These are phyloP conservation scores for Epistrophella euchroma DNA, from an alignment of 2,888 invertebrate species.

Conservation along the genomic window DNA sequence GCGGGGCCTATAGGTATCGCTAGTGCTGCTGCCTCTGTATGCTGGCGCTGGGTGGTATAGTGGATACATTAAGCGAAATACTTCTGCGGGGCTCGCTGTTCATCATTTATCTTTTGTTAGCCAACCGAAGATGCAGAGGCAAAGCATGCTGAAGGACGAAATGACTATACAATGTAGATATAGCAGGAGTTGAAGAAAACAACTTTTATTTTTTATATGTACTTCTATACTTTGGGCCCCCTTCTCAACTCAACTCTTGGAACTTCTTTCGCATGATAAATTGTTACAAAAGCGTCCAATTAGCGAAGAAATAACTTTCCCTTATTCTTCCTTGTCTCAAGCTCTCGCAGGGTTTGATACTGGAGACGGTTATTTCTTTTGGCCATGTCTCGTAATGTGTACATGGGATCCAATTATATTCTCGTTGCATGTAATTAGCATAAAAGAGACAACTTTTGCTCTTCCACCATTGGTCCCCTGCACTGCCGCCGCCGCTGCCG, in stretches of 20 bases:
- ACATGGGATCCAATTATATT: constrained; percentile 76
- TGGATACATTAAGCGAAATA: constrained; percentile 57
- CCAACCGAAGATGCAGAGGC: constrained; percentile 35
- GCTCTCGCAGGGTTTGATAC: constrained; percentile 68
- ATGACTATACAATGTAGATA: not conserved
- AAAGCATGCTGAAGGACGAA: constrained; percentile 46
- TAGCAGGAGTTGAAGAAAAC: constrained; percentile 36
- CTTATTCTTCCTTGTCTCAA: constrained; percentile 65
- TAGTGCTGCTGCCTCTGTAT: not conserved
- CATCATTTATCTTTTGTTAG: constrained; percentile 76
- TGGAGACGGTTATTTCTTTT: constrained; percentile 73
- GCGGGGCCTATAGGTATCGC: not conserved
- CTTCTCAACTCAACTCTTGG: constrained; percentile 3
- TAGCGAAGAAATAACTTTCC: constrained; percentile 74
- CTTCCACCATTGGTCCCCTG: constrained; percentile 22
- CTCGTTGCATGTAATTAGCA: constrained; percentile 76
- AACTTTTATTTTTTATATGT: constrained; percentile 63
- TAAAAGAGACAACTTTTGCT: constrained; percentile 76
- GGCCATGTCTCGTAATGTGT: constrained; percentile 74
- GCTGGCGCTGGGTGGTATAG: constrained; percentile 8
- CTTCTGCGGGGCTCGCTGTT: constrained; percentile 68
- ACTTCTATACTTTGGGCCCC: not conserved
- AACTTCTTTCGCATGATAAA: constrained; percentile 73
- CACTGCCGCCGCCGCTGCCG: not conserved
- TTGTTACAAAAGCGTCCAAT: constrained; percentile 76